Evolutionary conservation across 2,888 invertebrate species (phyloP).

Genomic region (Dyspetes luteomarginatus): DNA sequence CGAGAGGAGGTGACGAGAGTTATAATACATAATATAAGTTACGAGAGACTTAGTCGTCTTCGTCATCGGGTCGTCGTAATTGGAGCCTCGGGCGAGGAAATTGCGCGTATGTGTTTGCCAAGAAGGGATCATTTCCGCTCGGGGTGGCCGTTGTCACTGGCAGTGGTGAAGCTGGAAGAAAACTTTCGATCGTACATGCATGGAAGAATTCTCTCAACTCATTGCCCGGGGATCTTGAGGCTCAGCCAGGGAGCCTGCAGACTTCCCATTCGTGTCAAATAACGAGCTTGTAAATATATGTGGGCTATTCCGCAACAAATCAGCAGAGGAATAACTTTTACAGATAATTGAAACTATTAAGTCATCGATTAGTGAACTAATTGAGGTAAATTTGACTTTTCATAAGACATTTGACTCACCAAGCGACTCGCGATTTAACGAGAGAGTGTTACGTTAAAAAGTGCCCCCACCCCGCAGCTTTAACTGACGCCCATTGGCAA

Average conservation of each 20-base stretch:
- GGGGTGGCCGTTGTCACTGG: background rate
- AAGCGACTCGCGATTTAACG: no score
- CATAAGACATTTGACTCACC: no score
- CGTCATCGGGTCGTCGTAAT: constrained; percentile 3
- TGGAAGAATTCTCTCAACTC: background rate
- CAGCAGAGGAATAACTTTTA: no score
- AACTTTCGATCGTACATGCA: constrained; percentile 16
- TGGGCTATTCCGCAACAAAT: no score
- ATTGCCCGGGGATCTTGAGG: constrained; percentile 35
- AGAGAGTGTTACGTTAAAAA: no score
- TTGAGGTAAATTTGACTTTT: no score
- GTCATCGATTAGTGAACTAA: no score
- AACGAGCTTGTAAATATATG: background rate
- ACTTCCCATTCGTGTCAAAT: constrained; percentile 22
- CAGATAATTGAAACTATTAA: no score
- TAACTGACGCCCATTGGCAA: no score
- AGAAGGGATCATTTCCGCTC: background rate
- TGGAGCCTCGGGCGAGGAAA: constrained; percentile 29
- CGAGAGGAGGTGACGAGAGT: background rate
- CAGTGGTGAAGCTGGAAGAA: constrained; percentile 3
- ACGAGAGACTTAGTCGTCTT: constrained; percentile 23
- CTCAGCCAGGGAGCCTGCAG: background rate
- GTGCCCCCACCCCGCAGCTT: no score
- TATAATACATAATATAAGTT: constrained; percentile 29
- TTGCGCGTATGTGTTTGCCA: constrained; percentile 45